Conservation (phyloP, 2,113 vertebrate species). For the Leiothrix lutea region DNA sequence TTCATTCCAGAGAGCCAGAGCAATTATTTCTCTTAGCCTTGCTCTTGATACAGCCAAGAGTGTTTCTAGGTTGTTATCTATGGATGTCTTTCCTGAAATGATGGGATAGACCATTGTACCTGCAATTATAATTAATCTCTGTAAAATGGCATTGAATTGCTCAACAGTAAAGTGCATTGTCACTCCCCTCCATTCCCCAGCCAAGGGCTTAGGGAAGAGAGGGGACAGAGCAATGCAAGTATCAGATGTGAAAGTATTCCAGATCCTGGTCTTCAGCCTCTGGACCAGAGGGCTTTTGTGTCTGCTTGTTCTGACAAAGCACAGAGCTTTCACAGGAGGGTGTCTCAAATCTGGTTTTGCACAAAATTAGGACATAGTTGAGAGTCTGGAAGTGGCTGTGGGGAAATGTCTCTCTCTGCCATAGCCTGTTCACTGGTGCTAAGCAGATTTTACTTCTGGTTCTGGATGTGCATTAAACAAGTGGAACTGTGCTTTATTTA, state of each 20-base stretch:
- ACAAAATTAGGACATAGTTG: neutral
- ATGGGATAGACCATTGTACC: constrained; percentile 39
- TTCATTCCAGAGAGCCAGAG: constrained; percentile 31
- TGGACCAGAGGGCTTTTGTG: neutral
- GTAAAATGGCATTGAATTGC: neutral
- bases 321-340: neutral
- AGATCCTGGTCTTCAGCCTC: neutral
- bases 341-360: neutral
- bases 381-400: neutral
- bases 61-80: constrained; percentile 63
- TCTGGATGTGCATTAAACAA: neutral
- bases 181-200: neutral
- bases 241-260: neutral
- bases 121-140: constrained; percentile 49
- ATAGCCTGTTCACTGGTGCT: fast-evolving
- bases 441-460: neutral
- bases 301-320: neutral
- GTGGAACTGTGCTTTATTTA: neutral
- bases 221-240: neutral
- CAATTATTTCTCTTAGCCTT: constrained; percentile 68
- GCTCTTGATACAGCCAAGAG: constrained; percentile 32
- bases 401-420: neutral
- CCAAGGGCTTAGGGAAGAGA: neutral
- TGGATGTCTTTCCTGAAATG: constrained; percentile 47
- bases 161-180: neutral